Percentiles rank a stretch among this genome's conserved stretches.
Evolutionary conservation across 2,888 invertebrate species (phyloP).

Genomic region (Helleia helle): DNA sequence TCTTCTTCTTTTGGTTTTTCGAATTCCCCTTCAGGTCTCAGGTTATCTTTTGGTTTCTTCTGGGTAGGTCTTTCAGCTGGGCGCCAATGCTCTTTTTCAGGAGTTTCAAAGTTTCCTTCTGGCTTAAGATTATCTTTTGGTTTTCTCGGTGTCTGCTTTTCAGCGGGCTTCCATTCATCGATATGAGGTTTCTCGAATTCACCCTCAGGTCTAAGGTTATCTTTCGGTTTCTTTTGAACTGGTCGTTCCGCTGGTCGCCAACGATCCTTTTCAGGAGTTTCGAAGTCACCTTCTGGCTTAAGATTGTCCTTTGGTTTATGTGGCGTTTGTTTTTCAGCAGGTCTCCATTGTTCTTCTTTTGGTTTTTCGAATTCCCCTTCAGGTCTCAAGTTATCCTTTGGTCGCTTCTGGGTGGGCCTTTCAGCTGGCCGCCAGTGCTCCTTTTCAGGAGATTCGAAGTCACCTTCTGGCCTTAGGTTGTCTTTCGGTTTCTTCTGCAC

Average conservation of each 20-base stretch:
- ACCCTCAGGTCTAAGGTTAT: constrained; percentile 69
- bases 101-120: constrained; percentile 7
- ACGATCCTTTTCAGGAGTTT: constrained; percentile 40
- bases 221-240: constrained; percentile 37
- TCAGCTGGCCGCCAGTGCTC: constrained; percentile 34
- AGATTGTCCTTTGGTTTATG: constrained; percentile 43
- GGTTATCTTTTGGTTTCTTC: constrained; percentile 1
- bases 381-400: constrained; percentile 68
- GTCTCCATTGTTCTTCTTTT: constrained; percentile 40
- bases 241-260: constrained; percentile 44
- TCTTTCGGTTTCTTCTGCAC: constrained; percentile 32
- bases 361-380: constrained; percentile 74
- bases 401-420: constrained; percentile 39
- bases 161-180: constrained; percentile 46
- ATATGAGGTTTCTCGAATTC: constrained; percentile 67
- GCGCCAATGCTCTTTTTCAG: constrained; percentile 1
- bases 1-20: constrained; percentile 75
- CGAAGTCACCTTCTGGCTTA: constrained; percentile 62
- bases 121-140: constrained; percentile 39
- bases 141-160: constrained; percentile 40
- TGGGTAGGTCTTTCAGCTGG: constrained; percentile 4
- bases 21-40: constrained; percentile 2
- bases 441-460: constrained; percentile 37
- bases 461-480: constrained; percentile 74
- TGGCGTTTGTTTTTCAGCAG: constrained; percentile 63